Base-by-base conservation (phyloP, 2,797 vertebrate species). In the Pagetopsis macropterus region DNA sequence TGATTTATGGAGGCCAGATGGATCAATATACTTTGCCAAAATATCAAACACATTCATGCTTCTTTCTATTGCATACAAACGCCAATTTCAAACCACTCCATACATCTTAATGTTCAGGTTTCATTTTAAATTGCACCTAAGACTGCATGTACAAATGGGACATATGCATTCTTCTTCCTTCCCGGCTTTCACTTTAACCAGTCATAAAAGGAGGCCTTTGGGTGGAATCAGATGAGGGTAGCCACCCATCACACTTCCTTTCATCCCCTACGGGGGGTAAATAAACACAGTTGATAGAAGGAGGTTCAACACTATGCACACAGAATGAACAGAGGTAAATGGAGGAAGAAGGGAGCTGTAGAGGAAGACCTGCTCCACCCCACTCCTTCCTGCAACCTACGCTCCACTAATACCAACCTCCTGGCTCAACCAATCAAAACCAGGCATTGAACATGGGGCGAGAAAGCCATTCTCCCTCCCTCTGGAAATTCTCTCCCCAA, bases 1-100 rank as follows among this genome's bases (percentile, higher is more conserved):
- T 27, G 48, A 41, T 61, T 59, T 21, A 59, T 46, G 37, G 50
- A 49, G 19, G 14, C 50, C 61, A 63, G 61, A 59, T 77, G 56
- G 74, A 57, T 65, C 60, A 51, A 50, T 57, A 21, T 23, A 17
- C n/a, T 54, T 64, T 33, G 41, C 21, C 33, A 37, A 21, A n/a
- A 12, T 44, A 54, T 52, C 21, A 12, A 1, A 78, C 23, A 4
- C 44, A 51, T 63, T 16, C 6, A 54, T 15, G 13, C 17, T 61
- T 31, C 7, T 65, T 52, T 13, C 40, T 63, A 51, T 61, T 45
- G 17, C 40, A 51, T 33, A 41, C 41, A 50, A 27, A 37, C 33
- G 33, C 33, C 12, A n/a, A 13, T 56, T 62, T 68, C 51, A 16
- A 13, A 21, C 52, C 58, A 44, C 40, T 17, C 17, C 43, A 68